Conservation (phyloP, 2,113 vertebrate genomes). For the Bufo gargarizans region DNA sequence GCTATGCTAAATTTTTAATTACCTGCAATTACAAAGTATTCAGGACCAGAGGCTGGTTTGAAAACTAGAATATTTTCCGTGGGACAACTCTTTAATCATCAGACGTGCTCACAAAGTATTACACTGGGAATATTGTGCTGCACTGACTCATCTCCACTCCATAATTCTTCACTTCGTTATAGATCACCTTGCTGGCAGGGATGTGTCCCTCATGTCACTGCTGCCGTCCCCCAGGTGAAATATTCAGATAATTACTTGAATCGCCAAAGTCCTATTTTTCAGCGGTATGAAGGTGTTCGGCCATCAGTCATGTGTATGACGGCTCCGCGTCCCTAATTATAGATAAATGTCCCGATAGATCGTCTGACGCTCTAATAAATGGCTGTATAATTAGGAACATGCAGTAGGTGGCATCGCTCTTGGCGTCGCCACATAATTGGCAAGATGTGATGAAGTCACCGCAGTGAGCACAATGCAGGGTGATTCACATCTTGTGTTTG, state of each 20-base stretch:
- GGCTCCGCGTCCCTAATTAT: conserved; percentile 17
- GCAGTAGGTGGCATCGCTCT: neutral
- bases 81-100: neutral
- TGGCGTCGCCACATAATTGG: neutral
- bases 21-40: too few relatives aligned
- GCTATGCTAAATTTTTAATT: too few relatives aligned
- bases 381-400: conserved; percentile 11
- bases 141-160: neutral
- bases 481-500: neutral
- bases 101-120: neutral
- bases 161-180: neutral
- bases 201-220: neutral
- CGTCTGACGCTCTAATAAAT: conserved; percentile 18
- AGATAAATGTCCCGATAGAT: conserved; percentile 13
- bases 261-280: conserved; percentile 12
- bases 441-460: neutral
- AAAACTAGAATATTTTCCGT: too few relatives aligned
- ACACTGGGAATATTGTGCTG: neutral
- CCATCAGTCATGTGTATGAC: conserved; percentile 23
- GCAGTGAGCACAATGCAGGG: neutral
- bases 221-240: neutral
- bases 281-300: neutral
- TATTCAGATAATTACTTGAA: conserved; percentile 16
- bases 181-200: neutral
- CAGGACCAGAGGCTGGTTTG: too few relatives aligned